phyloP scores from a whole-genome alignment of 1,140 invertebrate species.

The Calliopsis andreniformis region DNA sequence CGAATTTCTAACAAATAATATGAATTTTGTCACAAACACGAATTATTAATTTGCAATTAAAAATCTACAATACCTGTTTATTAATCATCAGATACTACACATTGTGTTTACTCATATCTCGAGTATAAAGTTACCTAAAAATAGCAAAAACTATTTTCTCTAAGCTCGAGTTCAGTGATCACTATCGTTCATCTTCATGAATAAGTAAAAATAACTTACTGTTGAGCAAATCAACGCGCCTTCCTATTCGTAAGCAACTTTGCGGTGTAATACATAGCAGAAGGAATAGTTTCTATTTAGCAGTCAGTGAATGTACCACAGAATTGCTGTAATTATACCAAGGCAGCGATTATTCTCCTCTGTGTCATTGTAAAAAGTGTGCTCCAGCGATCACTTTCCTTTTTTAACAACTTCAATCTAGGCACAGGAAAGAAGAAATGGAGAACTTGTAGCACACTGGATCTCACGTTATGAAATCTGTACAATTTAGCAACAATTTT shows the following conservation, averaged over 20 bases:
- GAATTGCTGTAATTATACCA: constrained; percentile 37
- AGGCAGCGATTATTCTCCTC: constrained; percentile 11
- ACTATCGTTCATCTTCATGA: too few species aligned
- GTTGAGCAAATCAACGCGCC: background rate
- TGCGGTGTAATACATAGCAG: constrained; percentile 1
- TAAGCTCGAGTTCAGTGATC: too few species aligned
- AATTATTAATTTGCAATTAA: too few species aligned
- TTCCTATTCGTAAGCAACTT: background rate
- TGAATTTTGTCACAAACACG: too few species aligned
- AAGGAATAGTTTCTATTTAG: constrained; percentile 2
- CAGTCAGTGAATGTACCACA: constrained; percentile 9
- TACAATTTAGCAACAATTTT: background rate
- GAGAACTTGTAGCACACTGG: background rate
- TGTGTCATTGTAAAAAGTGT: background rate
- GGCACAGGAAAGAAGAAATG: background rate
- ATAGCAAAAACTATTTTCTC: too few species aligned
- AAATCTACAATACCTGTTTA: too few species aligned
- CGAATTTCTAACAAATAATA: too few species aligned
- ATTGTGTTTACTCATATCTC: too few species aligned
- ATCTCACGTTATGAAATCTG: background rate
- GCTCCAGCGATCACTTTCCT: constrained; percentile 25
- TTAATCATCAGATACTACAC: too few species aligned
- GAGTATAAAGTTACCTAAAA: too few species aligned
- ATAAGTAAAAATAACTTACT: too few species aligned
- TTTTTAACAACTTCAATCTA: constrained; percentile 12